Evolutionary conservation across 2,888 invertebrate genomes (phyloP).

Genomic region (Hofmannophila pseudospretella): DNA sequence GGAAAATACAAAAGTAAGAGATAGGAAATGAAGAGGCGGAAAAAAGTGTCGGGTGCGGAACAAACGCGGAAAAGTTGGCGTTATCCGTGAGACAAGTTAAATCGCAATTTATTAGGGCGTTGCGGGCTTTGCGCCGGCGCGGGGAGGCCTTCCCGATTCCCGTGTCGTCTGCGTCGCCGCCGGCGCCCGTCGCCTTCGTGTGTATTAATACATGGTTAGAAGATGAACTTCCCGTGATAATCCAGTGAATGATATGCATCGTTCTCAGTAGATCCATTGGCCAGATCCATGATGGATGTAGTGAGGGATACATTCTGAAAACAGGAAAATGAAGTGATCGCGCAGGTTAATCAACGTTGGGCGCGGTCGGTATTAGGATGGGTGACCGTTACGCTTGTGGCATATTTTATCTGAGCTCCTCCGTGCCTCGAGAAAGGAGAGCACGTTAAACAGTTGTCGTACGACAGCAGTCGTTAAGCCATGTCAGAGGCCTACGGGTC

Average conservation of each 20-base stretch:
- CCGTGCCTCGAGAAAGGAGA: too few relatives aligned
- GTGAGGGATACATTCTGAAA: background rate
- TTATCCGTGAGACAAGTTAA: constrained; percentile 78
- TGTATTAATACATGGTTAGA: too few relatives aligned
- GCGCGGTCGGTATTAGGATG: too few relatives aligned
- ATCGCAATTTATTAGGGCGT: constrained; percentile 77
- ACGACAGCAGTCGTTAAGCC: too few relatives aligned
- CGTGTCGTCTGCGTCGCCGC: constrained; percentile 11
- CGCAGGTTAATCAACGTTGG: too few relatives aligned
- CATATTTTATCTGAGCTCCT: too few relatives aligned
- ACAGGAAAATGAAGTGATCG: too few relatives aligned
- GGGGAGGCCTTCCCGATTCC: constrained; percentile 24
- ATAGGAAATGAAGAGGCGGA: constrained; percentile 78
- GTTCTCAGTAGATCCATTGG: too few relatives aligned
- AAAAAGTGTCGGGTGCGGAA: constrained; percentile 76
- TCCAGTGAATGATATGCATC: background rate
- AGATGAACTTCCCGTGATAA: too few relatives aligned
- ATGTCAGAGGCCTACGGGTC: too few relatives aligned
- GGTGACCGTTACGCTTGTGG: too few relatives aligned
- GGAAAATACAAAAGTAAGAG: constrained; percentile 78
- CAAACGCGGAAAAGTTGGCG: constrained; percentile 76
- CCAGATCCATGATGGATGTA: background rate
- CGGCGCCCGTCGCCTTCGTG: constrained; percentile 18
- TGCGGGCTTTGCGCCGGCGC: constrained; percentile 59
- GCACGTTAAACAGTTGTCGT: too few relatives aligned